Conservation (phyloP, 1,140 invertebrate species). For the Conopomorpha cramerella region DNA sequence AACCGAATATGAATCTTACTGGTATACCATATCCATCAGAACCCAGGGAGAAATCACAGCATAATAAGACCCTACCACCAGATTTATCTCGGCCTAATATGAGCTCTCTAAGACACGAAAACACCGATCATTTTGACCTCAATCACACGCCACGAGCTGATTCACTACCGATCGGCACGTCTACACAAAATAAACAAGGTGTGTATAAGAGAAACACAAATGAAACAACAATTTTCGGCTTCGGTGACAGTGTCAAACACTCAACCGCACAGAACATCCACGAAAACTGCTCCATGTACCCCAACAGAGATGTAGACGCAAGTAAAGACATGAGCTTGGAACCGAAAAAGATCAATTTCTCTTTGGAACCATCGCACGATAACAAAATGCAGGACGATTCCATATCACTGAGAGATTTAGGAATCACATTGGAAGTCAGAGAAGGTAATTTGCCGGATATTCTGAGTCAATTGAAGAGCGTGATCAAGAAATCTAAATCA, state of each 20-base stretch:
- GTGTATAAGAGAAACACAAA: constrained; percentile 47
- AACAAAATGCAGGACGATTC: constrained; percentile 30
- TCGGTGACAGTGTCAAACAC: constrained; percentile 20
- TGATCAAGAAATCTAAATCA: constrained; percentile 55
- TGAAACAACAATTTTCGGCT: constrained; percentile 50
- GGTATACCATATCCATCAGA: constrained; percentile 13
- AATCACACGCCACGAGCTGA: constrained; percentile 30
- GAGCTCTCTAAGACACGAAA: constrained; percentile 38
- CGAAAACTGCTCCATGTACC: constrained; percentile 55
- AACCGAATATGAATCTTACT: constrained; percentile 25
- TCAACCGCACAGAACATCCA: constrained; percentile 28
- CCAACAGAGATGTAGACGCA: constrained; percentile 42
- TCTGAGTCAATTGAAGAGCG: constrained; percentile 59
- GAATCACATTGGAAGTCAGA: constrained; percentile 36
- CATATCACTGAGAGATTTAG: constrained; percentile 36
- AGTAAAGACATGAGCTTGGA: constrained; percentile 40
- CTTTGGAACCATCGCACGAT: constrained; percentile 26
- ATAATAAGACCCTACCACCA: constrained; percentile 33
- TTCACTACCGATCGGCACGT: constrained; percentile 36
- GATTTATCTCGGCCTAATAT: constrained; percentile 28
- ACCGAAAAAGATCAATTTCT: constrained; percentile 56
- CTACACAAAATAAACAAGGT: constrained; percentile 31
- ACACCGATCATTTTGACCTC: constrained; percentile 23
- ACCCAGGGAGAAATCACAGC: constrained; percentile 15
- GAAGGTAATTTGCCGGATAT: constrained; percentile 49